Evolutionary conservation across 2,797 vertebrate species (phyloP), one percentile per base, ranked within the genome.

Genomic region (Caiman crocodilus): DNA sequence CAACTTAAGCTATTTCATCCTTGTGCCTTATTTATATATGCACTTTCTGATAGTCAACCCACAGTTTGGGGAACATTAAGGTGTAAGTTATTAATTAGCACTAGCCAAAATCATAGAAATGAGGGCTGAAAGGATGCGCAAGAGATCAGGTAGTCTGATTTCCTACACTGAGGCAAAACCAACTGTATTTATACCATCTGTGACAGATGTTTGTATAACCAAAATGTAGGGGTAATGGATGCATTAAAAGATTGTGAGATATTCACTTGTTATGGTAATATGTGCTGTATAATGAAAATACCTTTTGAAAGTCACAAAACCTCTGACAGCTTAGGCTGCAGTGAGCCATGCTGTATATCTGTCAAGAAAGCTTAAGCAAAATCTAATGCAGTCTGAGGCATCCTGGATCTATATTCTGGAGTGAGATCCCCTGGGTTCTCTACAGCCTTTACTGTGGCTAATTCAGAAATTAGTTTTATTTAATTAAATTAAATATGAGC

Each of bases 381-480:
- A 50, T 50, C 42, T 94, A 87, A 69, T 58, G 74, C 0, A 6
- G n/a, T 91, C 58, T 73, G 64, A 92, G 87, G 42, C 32, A 90
- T 69, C 76, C 23, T 50, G 42, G 42, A 65, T 74, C 64, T 83
- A 10, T 50, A 50, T 50, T 50, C 42, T 50, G 42, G 42, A 63
- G 67, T 83, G 63, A 91, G 59, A 85, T 87, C 35, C 23, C 92
- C 30, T 87, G 35, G 91, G 94, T 95, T 95, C 79, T 89, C 84
- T 89, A 32, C 76, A 50, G 42, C 21, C 5, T 69, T 20, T 90
- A 61, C 94, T 28, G 1, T 90, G 64, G 21, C 87, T 95, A 91
- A 95, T 96, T 91, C 79, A 95, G 60, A 91, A 96, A 94, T 92
- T 4, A 92, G 83, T 95, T 95, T 90, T 50, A 50, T 50, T 50